Evolutionary conservation across 2,797 vertebrate species (phyloP), one percentile per base, ranked within the genome.

Genomic region (Zenarchopterus dispar): DNA sequence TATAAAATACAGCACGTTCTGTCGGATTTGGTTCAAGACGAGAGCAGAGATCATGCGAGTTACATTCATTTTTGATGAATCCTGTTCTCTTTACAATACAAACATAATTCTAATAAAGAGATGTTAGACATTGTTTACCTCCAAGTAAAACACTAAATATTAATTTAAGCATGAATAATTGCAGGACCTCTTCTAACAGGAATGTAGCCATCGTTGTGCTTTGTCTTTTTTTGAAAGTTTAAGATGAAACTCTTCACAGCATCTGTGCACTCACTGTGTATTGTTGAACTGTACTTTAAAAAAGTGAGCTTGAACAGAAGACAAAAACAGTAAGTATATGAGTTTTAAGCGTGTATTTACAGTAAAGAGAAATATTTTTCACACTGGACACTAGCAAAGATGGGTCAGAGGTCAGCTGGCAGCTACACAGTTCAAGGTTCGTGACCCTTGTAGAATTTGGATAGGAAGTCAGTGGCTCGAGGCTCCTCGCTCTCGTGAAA

Each of bases 371-470:
- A 77, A 74, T 52, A 67, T 81, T 52, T 76, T 66, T 73, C 81
- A 85, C 65, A 77, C 55, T 62, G 54, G 54, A 66, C 41, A 81
- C 52, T 66, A 75, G 56, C 64, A 75, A 56, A 77, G 26, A 18
- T 47, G 61, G 66, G 65, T 72, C 48, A 70, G 52, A 77, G 62
- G 36, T 59, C 45, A 39, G 52, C 53, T 36, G 43, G 58, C 15
- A 62, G 46, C 47, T 26, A 17, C 42, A 75, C 52, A 84, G 78
- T 80, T 98, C 93, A 99, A 0, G 94, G 94, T 84, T 96, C 91
- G 0, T 98, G 95, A 62, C 97, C 96, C 0, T 36, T 56, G 55
- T 97, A 98, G 87, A 99, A 99, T 87, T 95, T 98, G 76, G 96
- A 96, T 73, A 99, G 81, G 90, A 99, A 99, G 84, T 98, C 95